A percentile compares a stretch with the other conserved stretches of the same genome.
These are phyloP conservation scores for Lagodon rhomboides DNA, from an alignment of 2,797 vertebrate species.

Conservation along the genomic window DNA sequence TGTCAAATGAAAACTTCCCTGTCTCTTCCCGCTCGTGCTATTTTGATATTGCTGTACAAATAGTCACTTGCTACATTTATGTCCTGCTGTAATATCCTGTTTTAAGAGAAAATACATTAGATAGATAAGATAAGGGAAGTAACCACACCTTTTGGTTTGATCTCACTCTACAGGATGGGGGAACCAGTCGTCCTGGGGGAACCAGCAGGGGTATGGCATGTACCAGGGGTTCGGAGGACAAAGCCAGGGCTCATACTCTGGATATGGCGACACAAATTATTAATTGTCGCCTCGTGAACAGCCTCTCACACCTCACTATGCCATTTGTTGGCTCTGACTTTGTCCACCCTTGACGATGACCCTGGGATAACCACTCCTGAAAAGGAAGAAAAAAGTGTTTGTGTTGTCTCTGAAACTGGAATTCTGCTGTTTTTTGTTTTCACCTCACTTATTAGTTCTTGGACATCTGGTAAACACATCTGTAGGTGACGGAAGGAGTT, in stretches of 20 bases:
- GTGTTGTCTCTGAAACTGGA: slow-evolving; percentile 42
- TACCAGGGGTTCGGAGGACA: slow-evolving; percentile 79
- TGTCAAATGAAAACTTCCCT: neutral
- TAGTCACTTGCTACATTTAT: neutral
- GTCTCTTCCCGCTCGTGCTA: neutral
- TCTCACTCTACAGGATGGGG: slow-evolving; percentile 75
- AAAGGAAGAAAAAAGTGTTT: slow-evolving; percentile 17
- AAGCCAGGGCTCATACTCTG: slow-evolving; percentile 76
- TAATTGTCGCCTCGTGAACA: slow-evolving; percentile 50
- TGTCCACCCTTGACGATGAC: slow-evolving; percentile 1
- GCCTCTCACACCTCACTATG: slow-evolving; percentile 13
- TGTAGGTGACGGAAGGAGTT: slow-evolving; percentile 5
- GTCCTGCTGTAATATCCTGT: neutral
- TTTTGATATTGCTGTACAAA: neutral
- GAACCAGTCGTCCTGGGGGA: slow-evolving; percentile 75
- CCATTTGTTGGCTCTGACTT: slow-evolving; percentile 14
- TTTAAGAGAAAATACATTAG: neutral
- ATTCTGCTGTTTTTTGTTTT: slow-evolving; percentile 29
- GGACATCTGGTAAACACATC: slow-evolving; percentile 20
- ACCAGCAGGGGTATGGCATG: slow-evolving; percentile 68
- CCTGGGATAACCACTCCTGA: slow-evolving; percentile 15
- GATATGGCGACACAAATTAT: slow-evolving; percentile 74
- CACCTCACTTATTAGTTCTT: slow-evolving; percentile 26
- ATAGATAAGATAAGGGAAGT: neutral
- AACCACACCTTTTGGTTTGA: neutral